These are phyloP conservation scores for Lochmaea capreae DNA, from an alignment of 2,888 invertebrate genomes.

Conservation along the genomic window DNA sequence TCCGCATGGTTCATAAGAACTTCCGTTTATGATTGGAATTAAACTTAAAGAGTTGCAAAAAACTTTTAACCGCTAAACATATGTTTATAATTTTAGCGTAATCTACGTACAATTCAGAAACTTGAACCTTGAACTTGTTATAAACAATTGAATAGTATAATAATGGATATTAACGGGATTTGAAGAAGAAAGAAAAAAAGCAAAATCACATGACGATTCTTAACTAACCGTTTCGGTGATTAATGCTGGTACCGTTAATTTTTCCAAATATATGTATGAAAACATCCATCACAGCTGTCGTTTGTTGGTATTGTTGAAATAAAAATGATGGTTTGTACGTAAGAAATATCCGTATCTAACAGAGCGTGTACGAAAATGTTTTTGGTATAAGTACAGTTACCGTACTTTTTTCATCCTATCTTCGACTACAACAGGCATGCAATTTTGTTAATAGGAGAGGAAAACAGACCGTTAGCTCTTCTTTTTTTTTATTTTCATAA, in stretches of 20 bases:
- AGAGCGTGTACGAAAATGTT: conserved; percentile 28
- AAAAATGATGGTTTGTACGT: conserved; percentile 17
- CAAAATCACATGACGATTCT: conserved; percentile 14
- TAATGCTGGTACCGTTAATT: conserved; percentile 19
- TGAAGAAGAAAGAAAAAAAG: not conserved
- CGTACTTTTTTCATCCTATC: conserved; percentile 10
- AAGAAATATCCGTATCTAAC: conserved; percentile 14
- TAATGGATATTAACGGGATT: conserved; percentile 11
- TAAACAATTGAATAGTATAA: not conserved
- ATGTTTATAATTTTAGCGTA: not conserved
- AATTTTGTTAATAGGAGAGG: conserved; percentile 22
- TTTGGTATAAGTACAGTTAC: conserved; percentile 31
- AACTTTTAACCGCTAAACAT: not conserved
- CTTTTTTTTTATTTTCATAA: conserved; percentile 1
- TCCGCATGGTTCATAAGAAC: too few relatives aligned
- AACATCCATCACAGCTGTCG: conserved; percentile 23
- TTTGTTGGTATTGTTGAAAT: conserved; percentile 26
- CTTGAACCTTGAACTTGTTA: conserved; percentile 1
- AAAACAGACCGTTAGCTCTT: conserved; percentile 18
- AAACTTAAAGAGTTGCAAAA: too few relatives aligned
- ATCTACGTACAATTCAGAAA: not conserved
- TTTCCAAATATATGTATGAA: conserved; percentile 27
- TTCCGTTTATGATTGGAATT: too few relatives aligned
- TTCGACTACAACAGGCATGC: not conserved
- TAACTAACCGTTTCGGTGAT: conserved; percentile 17